phyloP scores from a whole-genome alignment of 92 coral and sea anemone genomes.

The Phenganax stokvisi region DNA sequence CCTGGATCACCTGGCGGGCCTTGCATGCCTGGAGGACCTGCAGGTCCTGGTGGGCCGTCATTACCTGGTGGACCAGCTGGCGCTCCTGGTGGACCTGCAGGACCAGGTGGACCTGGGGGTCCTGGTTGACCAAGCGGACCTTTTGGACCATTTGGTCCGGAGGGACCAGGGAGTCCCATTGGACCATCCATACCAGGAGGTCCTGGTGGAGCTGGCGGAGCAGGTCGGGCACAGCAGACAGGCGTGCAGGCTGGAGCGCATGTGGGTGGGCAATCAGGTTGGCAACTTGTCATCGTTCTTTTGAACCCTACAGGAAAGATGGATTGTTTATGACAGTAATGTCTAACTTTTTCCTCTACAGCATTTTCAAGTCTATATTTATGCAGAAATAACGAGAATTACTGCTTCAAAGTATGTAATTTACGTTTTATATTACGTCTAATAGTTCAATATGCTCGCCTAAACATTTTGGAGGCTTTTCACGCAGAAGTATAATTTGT shows the following conservation, averaged over 20 bases:
- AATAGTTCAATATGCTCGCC: no score
- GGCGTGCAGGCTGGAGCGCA: conserved; percentile 31
- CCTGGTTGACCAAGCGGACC: conserved; percentile 99
- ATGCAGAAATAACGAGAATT: no score
- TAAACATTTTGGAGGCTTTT: no score
- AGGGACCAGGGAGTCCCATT: conserved; percentile 86
- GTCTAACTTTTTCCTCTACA: background rate
- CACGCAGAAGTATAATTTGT: no score
- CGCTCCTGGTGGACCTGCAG: conserved; percentile 87
- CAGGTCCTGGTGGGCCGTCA: conserved; percentile 93
- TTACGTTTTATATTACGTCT: no score
- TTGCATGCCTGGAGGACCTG: conserved; percentile 85
- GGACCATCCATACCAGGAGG: conserved; percentile 97
- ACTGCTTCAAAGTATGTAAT: no score
- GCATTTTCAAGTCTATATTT: background rate
- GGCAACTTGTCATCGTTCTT: conserved; percentile 12
- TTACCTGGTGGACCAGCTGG: conserved; percentile 98
- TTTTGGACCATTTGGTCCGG: conserved; percentile 95
- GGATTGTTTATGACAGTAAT: background rate
- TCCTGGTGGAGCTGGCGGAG: conserved; percentile 90
- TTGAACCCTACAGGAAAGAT: conserved; percentile 3
- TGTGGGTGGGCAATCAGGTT: conserved; percentile 7
- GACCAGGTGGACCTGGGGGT: conserved; percentile 89
- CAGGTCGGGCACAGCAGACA: conserved; percentile 54
- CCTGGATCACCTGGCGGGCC: conserved; percentile 96